Evolutionary conservation across 2,113 vertebrate species (phyloP).

Genomic region (Chloebia gouldiae): DNA sequence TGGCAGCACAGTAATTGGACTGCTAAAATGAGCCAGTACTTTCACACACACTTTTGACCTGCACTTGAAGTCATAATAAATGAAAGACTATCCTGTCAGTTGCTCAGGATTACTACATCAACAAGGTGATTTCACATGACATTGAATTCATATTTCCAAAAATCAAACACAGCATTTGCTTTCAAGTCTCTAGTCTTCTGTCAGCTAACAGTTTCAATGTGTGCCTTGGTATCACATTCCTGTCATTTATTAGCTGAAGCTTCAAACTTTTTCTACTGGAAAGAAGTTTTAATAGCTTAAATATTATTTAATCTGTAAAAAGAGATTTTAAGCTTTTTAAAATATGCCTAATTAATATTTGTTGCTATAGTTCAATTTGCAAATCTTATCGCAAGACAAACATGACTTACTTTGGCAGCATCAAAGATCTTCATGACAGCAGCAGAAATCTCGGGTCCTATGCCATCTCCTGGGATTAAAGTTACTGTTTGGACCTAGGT

Average conservation of each 20-base stretch:
- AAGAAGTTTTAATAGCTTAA: neutral
- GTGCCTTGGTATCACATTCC: neutral
- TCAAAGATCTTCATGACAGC: constrained; percentile 95
- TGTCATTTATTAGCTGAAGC: neutral
- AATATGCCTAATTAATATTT: neutral
- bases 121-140: neutral
- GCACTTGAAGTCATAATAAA: neutral
- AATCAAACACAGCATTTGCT: neutral
- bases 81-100: neutral
- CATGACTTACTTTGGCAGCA: constrained; percentile 83
- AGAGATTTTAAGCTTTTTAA: neutral
- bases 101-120: neutral
- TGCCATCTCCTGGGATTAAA: constrained; percentile 96
- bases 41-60: neutral
- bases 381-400: neutral
- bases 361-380: neutral
- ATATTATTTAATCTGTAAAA: neutral
- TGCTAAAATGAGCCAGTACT: neutral
- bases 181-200: neutral
- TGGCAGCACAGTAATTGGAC: neutral
- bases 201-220: neutral
- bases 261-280: neutral
- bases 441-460: constrained; percentile 92
- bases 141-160: neutral
- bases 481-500: constrained; percentile 89